A percentile compares a stretch with the other conserved stretches of the same genome.
Evolutionary conservation across 1,140 invertebrate genomes (phyloP).

Genomic region (Lordiphosa stackelbergi): DNA sequence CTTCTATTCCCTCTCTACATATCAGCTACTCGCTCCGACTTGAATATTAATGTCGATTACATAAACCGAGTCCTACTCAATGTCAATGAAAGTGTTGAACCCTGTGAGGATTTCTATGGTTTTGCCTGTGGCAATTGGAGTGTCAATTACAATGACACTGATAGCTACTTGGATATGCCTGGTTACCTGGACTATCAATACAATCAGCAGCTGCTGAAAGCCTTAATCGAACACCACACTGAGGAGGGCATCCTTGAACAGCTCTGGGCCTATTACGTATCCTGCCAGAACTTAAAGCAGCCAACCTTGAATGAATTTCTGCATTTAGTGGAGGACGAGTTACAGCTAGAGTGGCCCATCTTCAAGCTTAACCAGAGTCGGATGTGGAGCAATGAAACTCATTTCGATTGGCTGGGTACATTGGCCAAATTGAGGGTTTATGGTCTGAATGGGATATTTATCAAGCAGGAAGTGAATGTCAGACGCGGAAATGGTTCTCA

Average conservation of each 20-base stretch:
- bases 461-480: constrained; percentile 48
- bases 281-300: constrained; percentile 28
- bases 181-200: constrained; percentile 53
- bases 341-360: constrained; percentile 51
- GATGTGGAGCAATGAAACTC: constrained; percentile 37
- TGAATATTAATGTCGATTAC: constrained; percentile 18
- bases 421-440: constrained; percentile 37
- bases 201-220: constrained; percentile 31
- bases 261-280: constrained; percentile 31
- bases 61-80: constrained; percentile 34
- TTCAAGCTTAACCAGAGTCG: constrained; percentile 34
- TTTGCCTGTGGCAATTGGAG: constrained; percentile 57
- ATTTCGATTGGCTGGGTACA: constrained; percentile 48
- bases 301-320: constrained; percentile 37
- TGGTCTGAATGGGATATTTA: constrained; percentile 44
- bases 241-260: constrained; percentile 18
- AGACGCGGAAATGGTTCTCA: constrained; percentile 40
- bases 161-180: constrained; percentile 45
- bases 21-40: constrained; percentile 3
- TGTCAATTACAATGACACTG: constrained; percentile 20
- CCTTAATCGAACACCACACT: constrained; percentile 5
- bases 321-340: constrained; percentile 17
- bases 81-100: constrained; percentile 43
- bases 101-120: constrained; percentile 56
- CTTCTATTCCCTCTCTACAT: constrained; percentile 5